Conservation (phyloP, 1,140 invertebrate genomes). For the Hylyphantes graminicola region DNA sequence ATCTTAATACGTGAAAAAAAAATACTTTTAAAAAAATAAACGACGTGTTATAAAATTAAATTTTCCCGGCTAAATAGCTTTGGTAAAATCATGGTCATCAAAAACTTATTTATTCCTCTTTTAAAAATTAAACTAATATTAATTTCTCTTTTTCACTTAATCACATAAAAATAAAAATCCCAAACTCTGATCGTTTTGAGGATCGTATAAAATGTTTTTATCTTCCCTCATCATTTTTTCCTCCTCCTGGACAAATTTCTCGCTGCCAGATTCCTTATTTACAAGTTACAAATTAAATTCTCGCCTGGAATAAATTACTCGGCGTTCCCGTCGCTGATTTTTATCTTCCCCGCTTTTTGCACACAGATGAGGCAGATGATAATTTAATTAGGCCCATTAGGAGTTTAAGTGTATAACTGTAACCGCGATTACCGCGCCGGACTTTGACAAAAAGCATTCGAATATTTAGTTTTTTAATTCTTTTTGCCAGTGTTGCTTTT, state of each 20-base stretch:
- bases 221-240: background rate
- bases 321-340: slow-evolving; percentile 41
- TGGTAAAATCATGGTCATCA: slow-evolving; percentile 47
- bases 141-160: slow-evolving; percentile 34
- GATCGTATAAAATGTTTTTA: slow-evolving; percentile 52
- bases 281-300: slow-evolving; percentile 60
- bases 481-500: slow-evolving; percentile 24
- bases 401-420: slow-evolving; percentile 46
- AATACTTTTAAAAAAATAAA: no score
- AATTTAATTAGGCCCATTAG: slow-evolving; percentile 59
- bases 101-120: slow-evolving; percentile 48
- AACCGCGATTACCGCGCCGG: slow-evolving; percentile 38
- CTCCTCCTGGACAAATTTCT: slow-evolving; percentile 22
- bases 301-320: slow-evolving; percentile 53
- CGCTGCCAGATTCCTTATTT: slow-evolving; percentile 58
- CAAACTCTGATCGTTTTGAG: slow-evolving; percentile 47
- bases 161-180: slow-evolving; percentile 40
- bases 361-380: slow-evolving; percentile 53
- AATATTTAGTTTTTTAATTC: slow-evolving; percentile 20
- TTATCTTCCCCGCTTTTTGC: slow-evolving; percentile 55
- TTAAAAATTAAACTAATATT: slow-evolving; percentile 52
- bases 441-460: slow-evolving; percentile 60
- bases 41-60: slow-evolving; percentile 8
- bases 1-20: no score
- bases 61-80: slow-evolving; percentile 42